Percentiles rank a stretch among this genome's conserved stretches.
Conservation (phyloP, 35 echinoderm and acorn worm genomes). For the Heliocidaris tuberculata region DNA sequence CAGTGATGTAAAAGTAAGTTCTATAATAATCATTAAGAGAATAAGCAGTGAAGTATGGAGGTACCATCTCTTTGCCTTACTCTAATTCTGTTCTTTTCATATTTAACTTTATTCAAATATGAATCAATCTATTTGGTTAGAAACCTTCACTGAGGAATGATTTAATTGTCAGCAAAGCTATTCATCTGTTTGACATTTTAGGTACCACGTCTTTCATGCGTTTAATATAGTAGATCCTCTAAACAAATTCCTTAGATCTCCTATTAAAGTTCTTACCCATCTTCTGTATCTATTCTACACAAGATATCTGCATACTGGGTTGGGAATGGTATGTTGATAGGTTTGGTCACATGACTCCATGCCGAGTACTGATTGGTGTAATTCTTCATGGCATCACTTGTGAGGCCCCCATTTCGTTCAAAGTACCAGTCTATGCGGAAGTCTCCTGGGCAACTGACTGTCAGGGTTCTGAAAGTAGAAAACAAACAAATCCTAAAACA, state of each 20-base stretch:
- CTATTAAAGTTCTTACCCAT: slow-evolving; percentile 46
- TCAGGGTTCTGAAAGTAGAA: slow-evolving; percentile 49
- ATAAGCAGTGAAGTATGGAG: neutral
- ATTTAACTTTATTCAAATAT: neutral
- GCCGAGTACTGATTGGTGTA: slow-evolving; percentile 47
- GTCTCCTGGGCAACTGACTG: slow-evolving; percentile 54
- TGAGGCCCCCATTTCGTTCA: slow-evolving; percentile 57
- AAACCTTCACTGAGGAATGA: too few relatives aligned
- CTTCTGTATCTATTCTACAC: slow-evolving; percentile 35
- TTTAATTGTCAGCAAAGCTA: too few relatives aligned
- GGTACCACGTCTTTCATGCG: too few relatives aligned
- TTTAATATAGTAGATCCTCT: too few relatives aligned
- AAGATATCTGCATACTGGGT: slow-evolving; percentile 76
- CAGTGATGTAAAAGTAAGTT: neutral
- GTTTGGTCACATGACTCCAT: slow-evolving; percentile 46
- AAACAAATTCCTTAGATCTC: too few relatives aligned
- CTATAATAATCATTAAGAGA: neutral
- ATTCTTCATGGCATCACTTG: slow-evolving; percentile 15
- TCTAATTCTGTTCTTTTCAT: neutral
- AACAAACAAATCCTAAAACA: neutral
- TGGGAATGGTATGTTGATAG: slow-evolving; percentile 53
- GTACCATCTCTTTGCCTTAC: too few relatives aligned
- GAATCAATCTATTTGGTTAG: neutral
- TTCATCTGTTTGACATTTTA: too few relatives aligned
- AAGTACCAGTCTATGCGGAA: slow-evolving; percentile 70